Evolutionary conservation across 2,113 vertebrate species (phyloP), one percentile per base, ranked within the genome.

Genomic region (Neodontobutis hainanensis): DNA sequence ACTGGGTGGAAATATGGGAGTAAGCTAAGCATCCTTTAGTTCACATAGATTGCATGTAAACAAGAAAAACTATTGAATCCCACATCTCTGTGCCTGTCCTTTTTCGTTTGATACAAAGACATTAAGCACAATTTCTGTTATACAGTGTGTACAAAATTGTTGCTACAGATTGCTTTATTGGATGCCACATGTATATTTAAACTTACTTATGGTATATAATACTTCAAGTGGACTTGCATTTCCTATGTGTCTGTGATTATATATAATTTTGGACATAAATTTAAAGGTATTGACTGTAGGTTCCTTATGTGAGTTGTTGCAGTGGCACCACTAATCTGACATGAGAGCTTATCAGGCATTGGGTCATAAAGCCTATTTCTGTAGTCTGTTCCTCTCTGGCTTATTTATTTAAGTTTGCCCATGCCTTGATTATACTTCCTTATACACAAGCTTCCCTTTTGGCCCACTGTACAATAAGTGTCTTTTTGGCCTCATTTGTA

Each of bases 1-100:
- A 75, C 67, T 75, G 76, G 81, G 81, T 80, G 81, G 74, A 74
- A 78, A 74, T 78, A 56, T 61, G 57, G 55, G 63, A 27, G 19
- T 27, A 27, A 27, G 19, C 43, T 8, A 56, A 72, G 32, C 61
- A 40, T 35, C 53, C 48, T 56, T 65, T 64, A 32, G 53, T 53
- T 73, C 45, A 55, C 32, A 47, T 69, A 27, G 19, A 61, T 49
- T 67, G 7, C 10, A 34, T 44, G 35, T 11, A 59, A 14, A 8
- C 11, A 2, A n/a, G 46, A 14, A 57, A 1, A 64, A 72, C 32
- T 51, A 65, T 64, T 52, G 67, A 61, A 46, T 35, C 65, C 61
- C 47, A 38, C 15, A 5, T 61, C 50, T 43, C 12, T 50, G 53
- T 19, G 2, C 3, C 59, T 68, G 57, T 19, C 27, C 34, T 58